Conservation (phyloP, 2,888 invertebrate genomes). For the Theretra japonica region DNA sequence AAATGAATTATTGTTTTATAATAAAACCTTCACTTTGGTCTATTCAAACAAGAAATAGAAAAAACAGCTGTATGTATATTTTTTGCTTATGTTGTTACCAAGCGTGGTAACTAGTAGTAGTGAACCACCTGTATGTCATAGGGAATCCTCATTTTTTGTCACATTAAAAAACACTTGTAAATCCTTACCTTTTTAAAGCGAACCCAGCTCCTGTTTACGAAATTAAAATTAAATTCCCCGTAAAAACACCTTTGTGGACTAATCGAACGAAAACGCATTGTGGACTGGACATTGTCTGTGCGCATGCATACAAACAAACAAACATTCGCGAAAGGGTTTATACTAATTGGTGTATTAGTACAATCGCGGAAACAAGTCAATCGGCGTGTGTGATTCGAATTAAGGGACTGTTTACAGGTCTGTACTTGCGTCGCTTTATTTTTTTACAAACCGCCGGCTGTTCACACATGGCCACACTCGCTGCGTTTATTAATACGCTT, state of each 20-base stretch:
- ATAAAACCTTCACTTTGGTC: too few relatives aligned
- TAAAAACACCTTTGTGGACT: constrained; percentile 54
- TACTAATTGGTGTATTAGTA: constrained; percentile 75
- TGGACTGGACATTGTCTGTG: constrained; percentile 67
- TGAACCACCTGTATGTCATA: background rate
- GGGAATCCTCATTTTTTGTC: background rate
- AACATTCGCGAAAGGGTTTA: constrained; percentile 67
- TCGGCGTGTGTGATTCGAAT: constrained; percentile 80
- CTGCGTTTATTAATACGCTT: constrained; percentile 43
- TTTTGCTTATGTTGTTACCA: too few relatives aligned
- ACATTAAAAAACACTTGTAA: background rate
- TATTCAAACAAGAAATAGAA: too few relatives aligned
- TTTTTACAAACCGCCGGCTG: constrained; percentile 67
- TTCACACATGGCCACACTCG: constrained; percentile 76
- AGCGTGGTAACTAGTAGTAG: too few relatives aligned
- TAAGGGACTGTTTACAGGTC: constrained; percentile 78
- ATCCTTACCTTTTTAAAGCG: background rate
- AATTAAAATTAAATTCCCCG: constrained; percentile 58
- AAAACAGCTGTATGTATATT: too few relatives aligned
- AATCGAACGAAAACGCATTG: constrained; percentile 68
- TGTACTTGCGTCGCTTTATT: constrained; percentile 62
- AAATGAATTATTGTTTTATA: too few relatives aligned
- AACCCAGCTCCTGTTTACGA: constrained; percentile 12
- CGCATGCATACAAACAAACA: constrained; percentile 72
- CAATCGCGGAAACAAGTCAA: constrained; percentile 76